phyloP scores from a whole-genome alignment of 2,797 vertebrate genomes.

The Sebastes hubbsi region DNA sequence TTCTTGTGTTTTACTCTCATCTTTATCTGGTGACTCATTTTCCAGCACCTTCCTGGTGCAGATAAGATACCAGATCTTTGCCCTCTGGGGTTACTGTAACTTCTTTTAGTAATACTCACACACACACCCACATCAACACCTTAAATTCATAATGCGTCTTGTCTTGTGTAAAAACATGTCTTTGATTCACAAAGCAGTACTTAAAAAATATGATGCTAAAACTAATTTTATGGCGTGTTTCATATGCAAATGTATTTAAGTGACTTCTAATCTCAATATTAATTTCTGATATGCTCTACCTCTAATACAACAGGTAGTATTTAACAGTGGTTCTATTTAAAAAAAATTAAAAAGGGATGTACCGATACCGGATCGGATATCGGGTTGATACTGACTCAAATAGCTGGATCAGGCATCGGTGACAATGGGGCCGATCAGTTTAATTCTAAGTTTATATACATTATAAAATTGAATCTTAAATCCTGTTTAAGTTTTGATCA shows the following conservation, averaged over 20 bases:
- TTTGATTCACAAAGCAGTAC: not conserved
- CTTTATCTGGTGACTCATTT: constrained; percentile 21
- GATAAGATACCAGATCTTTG: constrained; percentile 48
- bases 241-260: not conserved
- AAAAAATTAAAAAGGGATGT: too few relatives aligned
- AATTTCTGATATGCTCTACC: not conserved
- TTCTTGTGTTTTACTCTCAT: not conserved
- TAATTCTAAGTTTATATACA: too few relatives aligned
- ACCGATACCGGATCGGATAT: too few relatives aligned
- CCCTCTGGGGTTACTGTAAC: not conserved
- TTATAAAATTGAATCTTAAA: too few relatives aligned
- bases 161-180: not conserved
- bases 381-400: too few relatives aligned
- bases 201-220: not conserved
- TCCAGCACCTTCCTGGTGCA: constrained; percentile 1
- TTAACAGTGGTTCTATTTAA: not conserved
- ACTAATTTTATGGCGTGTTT: not conserved
- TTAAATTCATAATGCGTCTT: not conserved
- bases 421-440: too few relatives aligned
- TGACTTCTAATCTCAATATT: not conserved
- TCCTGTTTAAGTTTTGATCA: too few relatives aligned
- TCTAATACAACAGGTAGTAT: not conserved
- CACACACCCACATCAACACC: not conserved
- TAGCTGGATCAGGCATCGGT: too few relatives aligned
- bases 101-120: not conserved